phyloP scores from a whole-genome alignment of 2,797 vertebrate genomes.

The Rhadinocentrus ornatus region DNA sequence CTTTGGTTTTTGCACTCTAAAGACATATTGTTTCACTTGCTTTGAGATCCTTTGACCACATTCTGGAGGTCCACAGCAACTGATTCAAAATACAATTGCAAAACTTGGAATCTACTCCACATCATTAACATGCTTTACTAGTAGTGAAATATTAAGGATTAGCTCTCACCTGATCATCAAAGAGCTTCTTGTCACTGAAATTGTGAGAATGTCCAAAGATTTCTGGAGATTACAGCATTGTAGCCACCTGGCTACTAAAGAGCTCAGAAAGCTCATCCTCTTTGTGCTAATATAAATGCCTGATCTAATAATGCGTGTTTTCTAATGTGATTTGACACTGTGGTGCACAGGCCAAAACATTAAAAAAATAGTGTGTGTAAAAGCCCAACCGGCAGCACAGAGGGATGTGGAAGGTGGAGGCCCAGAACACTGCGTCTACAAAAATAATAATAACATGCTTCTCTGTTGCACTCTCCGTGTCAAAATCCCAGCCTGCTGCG shows the following conservation, averaged over 20 bases:
- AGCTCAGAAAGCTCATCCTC: conserved; percentile 51
- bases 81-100: not conserved
- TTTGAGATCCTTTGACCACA: not conserved
- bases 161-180: not conserved
- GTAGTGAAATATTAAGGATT: not conserved
- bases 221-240: not conserved
- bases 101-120: not conserved
- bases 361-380: conserved; percentile 38
- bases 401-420: conserved; percentile 43
- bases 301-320: conserved; percentile 58
- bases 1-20: not conserved
- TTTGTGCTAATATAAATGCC: conserved; percentile 36
- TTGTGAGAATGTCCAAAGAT: not conserved
- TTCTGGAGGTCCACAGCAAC: not conserved
- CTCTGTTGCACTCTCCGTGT: conserved; percentile 67
- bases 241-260: conserved; percentile 38
- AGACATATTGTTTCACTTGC: not conserved
- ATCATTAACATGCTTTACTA: too few relatives aligned
- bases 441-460: conserved; percentile 72
- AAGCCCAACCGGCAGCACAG: conserved; percentile 25
- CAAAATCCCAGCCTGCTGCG: conserved; percentile 72
- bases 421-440: conserved; percentile 53
- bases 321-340: conserved; percentile 40
- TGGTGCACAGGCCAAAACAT: conserved; percentile 21
- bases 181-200: not conserved